Conservation (phyloP, 1,140 invertebrate species). For the Dinothrombium tinctorium region DNA sequence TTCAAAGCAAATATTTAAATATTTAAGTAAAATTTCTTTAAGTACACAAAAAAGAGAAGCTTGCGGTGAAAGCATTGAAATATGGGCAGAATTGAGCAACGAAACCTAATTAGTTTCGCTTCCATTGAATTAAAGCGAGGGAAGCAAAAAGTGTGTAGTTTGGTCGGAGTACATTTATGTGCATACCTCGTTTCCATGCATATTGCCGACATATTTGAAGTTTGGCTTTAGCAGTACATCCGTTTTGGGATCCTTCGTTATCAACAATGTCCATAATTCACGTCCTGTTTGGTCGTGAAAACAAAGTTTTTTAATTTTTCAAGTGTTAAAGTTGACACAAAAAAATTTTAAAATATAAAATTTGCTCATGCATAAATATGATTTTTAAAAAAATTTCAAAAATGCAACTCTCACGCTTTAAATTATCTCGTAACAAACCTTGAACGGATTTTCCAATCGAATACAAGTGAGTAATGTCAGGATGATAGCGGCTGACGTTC, state of each 20-base stretch:
- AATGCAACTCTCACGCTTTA: not conserved
- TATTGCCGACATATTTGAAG: conserved; percentile 19
- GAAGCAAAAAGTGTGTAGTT: too few relatives aligned
- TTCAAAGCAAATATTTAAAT: too few relatives aligned
- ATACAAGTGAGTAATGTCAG: conserved; percentile 61
- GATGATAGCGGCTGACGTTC: conserved; percentile 46
- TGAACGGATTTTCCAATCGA: conserved; percentile 79
- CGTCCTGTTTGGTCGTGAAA: too few relatives aligned
- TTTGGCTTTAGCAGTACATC: conserved; percentile 76
- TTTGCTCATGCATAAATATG: not conserved
- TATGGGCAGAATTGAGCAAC: too few relatives aligned
- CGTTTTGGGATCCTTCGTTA: conserved; percentile 61
- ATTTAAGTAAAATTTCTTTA: too few relatives aligned
- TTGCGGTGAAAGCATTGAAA: too few relatives aligned
- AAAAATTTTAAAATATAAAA: not conserved
- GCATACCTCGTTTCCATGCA: conserved; percentile 23
- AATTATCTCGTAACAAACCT: conserved; percentile 38
- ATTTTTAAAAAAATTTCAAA: not conserved
- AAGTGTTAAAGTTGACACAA: conserved; percentile 8
- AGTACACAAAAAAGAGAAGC: too few relatives aligned
- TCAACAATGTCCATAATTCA: conserved; percentile 83
- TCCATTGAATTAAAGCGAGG: too few relatives aligned
- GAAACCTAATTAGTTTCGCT: too few relatives aligned
- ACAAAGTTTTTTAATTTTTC: too few relatives aligned
- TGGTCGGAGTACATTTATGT: not conserved